Evolutionary conservation across 2,113 vertebrate genomes (phyloP), one percentile per base, ranked within the genome.

Genomic region (Chaetorhynchus papuensis): DNA sequence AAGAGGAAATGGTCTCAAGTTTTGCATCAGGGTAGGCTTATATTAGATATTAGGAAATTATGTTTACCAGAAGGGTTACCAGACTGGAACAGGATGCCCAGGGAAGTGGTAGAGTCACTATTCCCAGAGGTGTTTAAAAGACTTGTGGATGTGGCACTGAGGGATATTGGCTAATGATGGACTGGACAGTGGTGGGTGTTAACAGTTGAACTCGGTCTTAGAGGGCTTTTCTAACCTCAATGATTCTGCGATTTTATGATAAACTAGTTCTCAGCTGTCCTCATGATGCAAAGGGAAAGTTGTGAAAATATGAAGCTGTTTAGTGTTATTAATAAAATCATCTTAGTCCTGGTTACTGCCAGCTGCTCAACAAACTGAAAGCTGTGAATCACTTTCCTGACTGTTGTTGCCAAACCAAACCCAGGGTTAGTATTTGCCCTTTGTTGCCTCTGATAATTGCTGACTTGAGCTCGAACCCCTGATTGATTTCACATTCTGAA

Each of bases 361-460:
- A 90, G 91, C 53, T 89, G 70, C 59, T 93, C 7, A 17, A 54
- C 45, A 47, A 16, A 83, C 66, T 80, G 71, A 90, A 90, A 63
- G 35, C 75, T 64, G 13, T 93, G 85, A 86, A 88, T 89, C 71
- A 18, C 24, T 93, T 96, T 80, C 45, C 82, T 86, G 75, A 50
- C 63, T 79, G 68, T 60, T 76, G 50, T 83, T 94, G 75, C 82
- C 85, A 90, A 72, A 66, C 47, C 53, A 88, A 92, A 86, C 81
- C 69, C 64, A 52, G 87, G 52, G 82, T 94, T 83, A 64, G 75
- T 80, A 66, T 93, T 79, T 93, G 78, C 90, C 70, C 71, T 90
- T 83, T 96, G 90, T 91, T 89, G 87, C 90, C 87, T 93, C 87
- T 93, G 84, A 80, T 95, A 94, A 83, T 87, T 95, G 91, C 94